Percentiles rank a stretch among this genome's conserved stretches.
These are phyloP conservation scores for Notarius quadriscutis DNA, from an alignment of 2,113 vertebrate genomes.

Conservation along the genomic window DNA sequence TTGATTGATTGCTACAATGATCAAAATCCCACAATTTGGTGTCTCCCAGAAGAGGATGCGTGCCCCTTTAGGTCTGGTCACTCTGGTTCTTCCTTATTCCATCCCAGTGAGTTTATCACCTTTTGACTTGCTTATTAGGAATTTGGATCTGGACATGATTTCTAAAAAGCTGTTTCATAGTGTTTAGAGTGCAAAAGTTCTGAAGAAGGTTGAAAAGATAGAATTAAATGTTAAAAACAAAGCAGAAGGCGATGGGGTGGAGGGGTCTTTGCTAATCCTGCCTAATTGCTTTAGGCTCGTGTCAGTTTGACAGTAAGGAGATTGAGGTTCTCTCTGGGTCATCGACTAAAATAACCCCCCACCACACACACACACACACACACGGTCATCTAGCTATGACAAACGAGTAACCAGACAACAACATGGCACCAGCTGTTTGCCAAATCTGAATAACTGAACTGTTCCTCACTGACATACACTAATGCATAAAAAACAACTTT, in stretches of 20 bases:
- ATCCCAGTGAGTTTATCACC: neutral
- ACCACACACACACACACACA: constrained; percentile 26
- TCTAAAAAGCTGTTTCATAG: neutral
- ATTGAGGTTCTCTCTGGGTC: constrained; percentile 80
- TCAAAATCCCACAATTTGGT: neutral
- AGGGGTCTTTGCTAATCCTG: constrained; percentile 71
- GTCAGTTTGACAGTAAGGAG: constrained; percentile 79
- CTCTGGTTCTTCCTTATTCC: neutral
- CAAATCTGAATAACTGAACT: neutral
- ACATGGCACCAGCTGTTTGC: constrained; percentile 8
- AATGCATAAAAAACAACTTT: neutral
- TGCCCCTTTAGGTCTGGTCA: neutral
- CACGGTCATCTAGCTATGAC: constrained; percentile 38
- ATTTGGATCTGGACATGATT: neutral
- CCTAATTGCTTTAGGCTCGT: constrained; percentile 83
- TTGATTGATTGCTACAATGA: neutral
- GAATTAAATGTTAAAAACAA: constrained; percentile 14
- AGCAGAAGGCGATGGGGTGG: constrained; percentile 57
- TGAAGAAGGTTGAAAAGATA: neutral
- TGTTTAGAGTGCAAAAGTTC: neutral
- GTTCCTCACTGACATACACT: neutral
- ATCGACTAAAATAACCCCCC: constrained; percentile 76
- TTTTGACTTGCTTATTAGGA: neutral
- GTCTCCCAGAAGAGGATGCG: neutral
- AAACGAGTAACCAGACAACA: constrained; percentile 47